Percentiles rank a stretch among this genome's conserved stretches.
Evolutionary conservation across 2,888 invertebrate genomes (phyloP).

Genomic region (Aspidapion aeneum): DNA sequence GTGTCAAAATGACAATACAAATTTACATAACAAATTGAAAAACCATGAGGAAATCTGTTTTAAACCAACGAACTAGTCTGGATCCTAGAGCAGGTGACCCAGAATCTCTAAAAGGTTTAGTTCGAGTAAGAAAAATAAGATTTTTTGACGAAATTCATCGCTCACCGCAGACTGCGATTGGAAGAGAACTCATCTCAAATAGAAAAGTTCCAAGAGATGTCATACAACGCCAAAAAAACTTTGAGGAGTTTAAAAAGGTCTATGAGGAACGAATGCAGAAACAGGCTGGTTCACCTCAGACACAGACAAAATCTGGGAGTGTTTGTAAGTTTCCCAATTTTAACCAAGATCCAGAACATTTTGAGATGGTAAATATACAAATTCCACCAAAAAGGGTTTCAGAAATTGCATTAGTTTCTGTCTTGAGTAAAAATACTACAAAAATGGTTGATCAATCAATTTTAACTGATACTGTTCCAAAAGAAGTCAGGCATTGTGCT

Average conservation of each 20-base stretch:
- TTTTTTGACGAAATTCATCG: not conserved
- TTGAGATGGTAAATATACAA: not conserved
- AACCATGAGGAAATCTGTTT: not conserved
- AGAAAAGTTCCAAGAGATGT: not conserved
- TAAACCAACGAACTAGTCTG: not conserved
- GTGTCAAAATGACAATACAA: not conserved
- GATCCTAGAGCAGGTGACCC: not conserved
- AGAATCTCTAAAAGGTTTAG: not conserved
- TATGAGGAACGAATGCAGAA: not conserved
- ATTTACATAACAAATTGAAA: not conserved
- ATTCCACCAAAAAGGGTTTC: not conserved
- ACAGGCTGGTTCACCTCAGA: not conserved
- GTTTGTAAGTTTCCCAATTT: not conserved
- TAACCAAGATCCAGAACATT: not conserved
- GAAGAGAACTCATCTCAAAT: not conserved
- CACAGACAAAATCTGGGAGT: not conserved
- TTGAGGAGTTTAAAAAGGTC: not conserved
- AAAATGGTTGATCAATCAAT: not conserved
- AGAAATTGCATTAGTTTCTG: not conserved
- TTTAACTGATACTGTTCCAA: not conserved
- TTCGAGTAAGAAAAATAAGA: not conserved
- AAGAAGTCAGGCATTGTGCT: not conserved
- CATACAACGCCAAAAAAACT: not conserved
- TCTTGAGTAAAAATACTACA: not conserved
- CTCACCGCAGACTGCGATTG: not conserved